Conservation (phyloP, 1,140 invertebrate species). For the Phymastichus coffea region DNA sequence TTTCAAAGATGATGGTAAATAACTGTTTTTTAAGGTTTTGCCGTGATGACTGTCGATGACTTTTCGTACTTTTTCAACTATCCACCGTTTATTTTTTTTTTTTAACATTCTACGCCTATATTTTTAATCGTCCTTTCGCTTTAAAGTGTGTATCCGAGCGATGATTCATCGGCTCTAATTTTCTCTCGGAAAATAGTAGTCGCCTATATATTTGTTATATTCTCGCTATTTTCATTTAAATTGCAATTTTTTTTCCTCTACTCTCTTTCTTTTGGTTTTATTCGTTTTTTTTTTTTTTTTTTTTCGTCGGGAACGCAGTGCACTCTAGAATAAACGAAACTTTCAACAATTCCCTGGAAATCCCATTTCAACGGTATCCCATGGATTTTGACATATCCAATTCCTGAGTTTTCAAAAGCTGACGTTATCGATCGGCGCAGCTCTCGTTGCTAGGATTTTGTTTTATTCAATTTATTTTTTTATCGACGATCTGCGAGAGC, state of each 20-base stretch:
- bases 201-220: conserved; percentile 16
- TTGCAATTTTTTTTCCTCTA: background rate
- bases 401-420: background rate
- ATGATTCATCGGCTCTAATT: conserved; percentile 27
- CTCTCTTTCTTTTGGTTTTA: too few relatives aligned
- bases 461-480: too few relatives aligned
- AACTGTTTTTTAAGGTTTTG: conserved; percentile 19
- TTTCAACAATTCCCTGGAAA: too few relatives aligned
- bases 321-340: too few relatives aligned
- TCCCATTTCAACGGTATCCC: background rate
- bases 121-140: conserved; percentile 2
- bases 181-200: conserved; percentile 15
- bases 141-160: conserved; percentile 12
- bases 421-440: conserved; percentile 16
- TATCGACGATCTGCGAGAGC: too few relatives aligned
- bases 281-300: too few relatives aligned
- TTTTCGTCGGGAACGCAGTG: too few relatives aligned
- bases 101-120: background rate
- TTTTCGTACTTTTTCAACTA: conserved; percentile 5
- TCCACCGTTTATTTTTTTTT: too few relatives aligned
- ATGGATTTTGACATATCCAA: conserved; percentile 5
- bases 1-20: conserved; percentile 20
- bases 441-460: too few relatives aligned
- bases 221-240: conserved; percentile 3
- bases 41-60: background rate